phyloP scores from a whole-genome alignment of 2,113 vertebrate genomes.

The Platanista minor region DNA sequence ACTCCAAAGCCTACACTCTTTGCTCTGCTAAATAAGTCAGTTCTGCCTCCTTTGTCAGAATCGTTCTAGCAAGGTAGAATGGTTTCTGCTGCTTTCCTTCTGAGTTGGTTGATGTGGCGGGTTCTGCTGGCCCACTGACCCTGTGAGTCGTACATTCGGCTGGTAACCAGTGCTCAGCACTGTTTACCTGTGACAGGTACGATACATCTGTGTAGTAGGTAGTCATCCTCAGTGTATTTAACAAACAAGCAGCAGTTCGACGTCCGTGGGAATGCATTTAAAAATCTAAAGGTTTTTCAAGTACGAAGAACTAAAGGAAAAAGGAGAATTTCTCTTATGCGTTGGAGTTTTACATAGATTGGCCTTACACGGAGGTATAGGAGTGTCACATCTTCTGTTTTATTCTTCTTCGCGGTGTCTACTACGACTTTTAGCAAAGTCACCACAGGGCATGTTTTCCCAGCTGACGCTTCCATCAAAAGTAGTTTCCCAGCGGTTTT shows the following conservation, averaged over 20 bases:
- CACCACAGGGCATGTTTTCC: background rate
- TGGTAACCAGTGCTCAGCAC: background rate
- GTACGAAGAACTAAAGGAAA: background rate
- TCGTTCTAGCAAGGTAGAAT: background rate
- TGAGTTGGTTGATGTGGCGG: background rate
- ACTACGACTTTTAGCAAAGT: background rate
- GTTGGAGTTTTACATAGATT: background rate
- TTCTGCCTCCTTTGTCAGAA: background rate
- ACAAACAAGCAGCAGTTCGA: background rate
- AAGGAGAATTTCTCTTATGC: background rate
- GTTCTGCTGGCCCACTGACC: background rate
- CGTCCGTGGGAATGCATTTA: background rate
- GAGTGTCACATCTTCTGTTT: background rate
- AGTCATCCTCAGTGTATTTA: background rate
- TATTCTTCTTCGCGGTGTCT: background rate
- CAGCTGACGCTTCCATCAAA: background rate
- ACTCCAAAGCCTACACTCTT: background rate
- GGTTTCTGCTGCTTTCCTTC: background rate
- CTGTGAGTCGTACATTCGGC: background rate
- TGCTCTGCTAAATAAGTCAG: background rate
- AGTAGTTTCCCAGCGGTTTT: background rate
- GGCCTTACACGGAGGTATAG: background rate
- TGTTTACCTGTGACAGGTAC: background rate
- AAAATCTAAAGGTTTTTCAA: constrained; percentile 14
- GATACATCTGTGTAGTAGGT: background rate